Conservation (phyloP, 2,797 vertebrate genomes). For the Carapus acus region DNA sequence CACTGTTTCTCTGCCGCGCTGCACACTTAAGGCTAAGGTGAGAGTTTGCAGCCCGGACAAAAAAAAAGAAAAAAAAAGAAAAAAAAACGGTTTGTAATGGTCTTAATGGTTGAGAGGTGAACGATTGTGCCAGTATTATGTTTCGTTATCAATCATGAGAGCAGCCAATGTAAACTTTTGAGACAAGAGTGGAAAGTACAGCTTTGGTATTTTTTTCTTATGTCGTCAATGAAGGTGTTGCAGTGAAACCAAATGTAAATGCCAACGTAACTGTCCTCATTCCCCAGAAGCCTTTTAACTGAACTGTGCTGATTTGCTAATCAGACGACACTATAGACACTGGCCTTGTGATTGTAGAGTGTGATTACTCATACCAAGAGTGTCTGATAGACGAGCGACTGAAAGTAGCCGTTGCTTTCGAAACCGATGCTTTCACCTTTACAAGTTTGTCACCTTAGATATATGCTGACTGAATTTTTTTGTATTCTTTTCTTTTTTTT, state of each 20-base stretch:
- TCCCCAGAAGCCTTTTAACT: slow-evolving; percentile 43
- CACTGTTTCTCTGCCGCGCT: slow-evolving; percentile 55
- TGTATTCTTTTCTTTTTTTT: too few species aligned
- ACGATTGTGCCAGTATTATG: slow-evolving; percentile 75
- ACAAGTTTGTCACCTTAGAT: slow-evolving; percentile 45
- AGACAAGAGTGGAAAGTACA: slow-evolving; percentile 36
- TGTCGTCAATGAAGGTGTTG: slow-evolving; percentile 55
- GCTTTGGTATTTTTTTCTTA: slow-evolving; percentile 32
- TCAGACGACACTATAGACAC: slow-evolving; percentile 62
- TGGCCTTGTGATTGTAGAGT: slow-evolving; percentile 43
- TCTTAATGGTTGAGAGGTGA: slow-evolving; percentile 48
- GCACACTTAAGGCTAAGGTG: slow-evolving; percentile 35
- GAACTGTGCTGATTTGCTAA: slow-evolving; percentile 57
- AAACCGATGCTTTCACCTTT: slow-evolving; percentile 60
- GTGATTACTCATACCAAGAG: slow-evolving; percentile 69
- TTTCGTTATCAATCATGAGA: slow-evolving; percentile 59
- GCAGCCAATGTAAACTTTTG: slow-evolving; percentile 41
- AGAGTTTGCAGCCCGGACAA: slow-evolving; percentile 69
- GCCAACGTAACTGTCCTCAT: slow-evolving; percentile 37
- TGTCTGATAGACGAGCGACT: slow-evolving; percentile 57
- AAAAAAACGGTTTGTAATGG: slow-evolving; percentile 62
- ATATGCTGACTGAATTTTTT: slow-evolving; percentile 59
- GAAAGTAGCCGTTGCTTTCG: slow-evolving; percentile 77
- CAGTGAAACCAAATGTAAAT: slow-evolving; percentile 53
- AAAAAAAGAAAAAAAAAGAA: too few species aligned